These are phyloP conservation scores for Beaufortia kweichowensis DNA, from an alignment of 2,113 vertebrate species.

Conservation along the genomic window DNA sequence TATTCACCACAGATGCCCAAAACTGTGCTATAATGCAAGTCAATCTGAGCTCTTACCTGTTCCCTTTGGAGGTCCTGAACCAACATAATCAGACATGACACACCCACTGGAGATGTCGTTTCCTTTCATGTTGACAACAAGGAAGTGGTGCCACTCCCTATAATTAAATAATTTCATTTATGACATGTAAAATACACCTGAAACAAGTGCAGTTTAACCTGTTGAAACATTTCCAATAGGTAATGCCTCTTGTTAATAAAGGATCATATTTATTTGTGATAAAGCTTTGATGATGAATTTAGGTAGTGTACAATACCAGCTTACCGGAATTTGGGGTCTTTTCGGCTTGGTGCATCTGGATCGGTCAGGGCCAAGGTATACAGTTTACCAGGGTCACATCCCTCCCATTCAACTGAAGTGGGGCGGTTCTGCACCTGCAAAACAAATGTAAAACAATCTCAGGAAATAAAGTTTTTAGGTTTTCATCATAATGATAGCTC, in stretches of 20 bases:
- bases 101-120: slow-evolving; percentile 81
- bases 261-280: too few relatives aligned
- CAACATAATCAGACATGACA: slow-evolving; percentile 88
- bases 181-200: not conserved
- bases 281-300: too few relatives aligned
- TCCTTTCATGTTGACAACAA: slow-evolving; percentile 96
- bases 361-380: slow-evolving; percentile 93
- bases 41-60: slow-evolving; percentile 76
- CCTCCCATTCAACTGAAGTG: slow-evolving; percentile 84
- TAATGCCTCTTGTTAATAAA: not conserved
- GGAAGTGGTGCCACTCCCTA: slow-evolving; percentile 96
- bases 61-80: slow-evolving; percentile 88
- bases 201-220: not conserved
- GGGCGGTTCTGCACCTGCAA: slow-evolving; percentile 86
- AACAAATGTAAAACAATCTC: not conserved
- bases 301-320: too few relatives aligned
- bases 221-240: not conserved
- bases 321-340: slow-evolving; percentile 88
- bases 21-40: not conserved
- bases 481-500: too few relatives aligned
- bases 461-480: not conserved
- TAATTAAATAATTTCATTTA: slow-evolving; percentile 6
- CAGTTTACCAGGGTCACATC: slow-evolving; percentile 82
- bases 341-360: slow-evolving; percentile 93
- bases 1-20: not conserved